These are phyloP conservation scores for Bruchidius siliquastri DNA, from an alignment of 2,888 invertebrate genomes.

Conservation along the genomic window DNA sequence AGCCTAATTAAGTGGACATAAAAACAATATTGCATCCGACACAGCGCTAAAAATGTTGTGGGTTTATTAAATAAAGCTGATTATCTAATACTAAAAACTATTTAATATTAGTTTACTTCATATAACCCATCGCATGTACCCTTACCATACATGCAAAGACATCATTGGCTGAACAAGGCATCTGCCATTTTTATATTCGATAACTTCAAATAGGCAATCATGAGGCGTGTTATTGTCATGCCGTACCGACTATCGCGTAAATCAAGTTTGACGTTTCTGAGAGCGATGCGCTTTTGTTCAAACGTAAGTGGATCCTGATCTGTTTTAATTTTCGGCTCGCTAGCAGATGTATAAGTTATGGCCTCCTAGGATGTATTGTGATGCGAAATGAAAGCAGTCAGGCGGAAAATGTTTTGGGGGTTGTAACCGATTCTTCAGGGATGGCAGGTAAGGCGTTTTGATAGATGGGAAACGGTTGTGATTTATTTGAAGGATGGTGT, in stretches of 20 bases:
- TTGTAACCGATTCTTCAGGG: neutral
- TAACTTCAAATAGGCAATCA: constrained; percentile 34
- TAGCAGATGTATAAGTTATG: neutral
- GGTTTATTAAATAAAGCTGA: too few species aligned
- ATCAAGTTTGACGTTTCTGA: constrained; percentile 37
- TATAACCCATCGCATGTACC: too few species aligned
- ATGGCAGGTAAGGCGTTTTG: neutral
- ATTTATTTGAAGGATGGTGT: neutral
- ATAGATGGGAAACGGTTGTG: neutral
- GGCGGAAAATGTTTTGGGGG: neutral
- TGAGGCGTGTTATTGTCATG: constrained; percentile 35
- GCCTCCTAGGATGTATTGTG: neutral
- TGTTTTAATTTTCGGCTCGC: neutral
- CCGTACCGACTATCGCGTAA: constrained; percentile 16
- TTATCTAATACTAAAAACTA: too few species aligned
- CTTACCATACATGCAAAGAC: too few species aligned
- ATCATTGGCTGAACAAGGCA: constrained; percentile 10
- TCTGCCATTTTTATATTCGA: neutral
- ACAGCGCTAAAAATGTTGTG: too few species aligned
- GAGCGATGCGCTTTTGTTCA: constrained; percentile 25
- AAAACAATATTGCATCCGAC: too few species aligned
- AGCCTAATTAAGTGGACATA: too few species aligned
- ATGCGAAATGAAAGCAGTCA: neutral
- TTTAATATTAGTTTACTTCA: too few species aligned
- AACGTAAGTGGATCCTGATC: too few species aligned